Evolutionary conservation across 2,113 vertebrate species (phyloP).

Genomic region (Okapia johnstoni): DNA sequence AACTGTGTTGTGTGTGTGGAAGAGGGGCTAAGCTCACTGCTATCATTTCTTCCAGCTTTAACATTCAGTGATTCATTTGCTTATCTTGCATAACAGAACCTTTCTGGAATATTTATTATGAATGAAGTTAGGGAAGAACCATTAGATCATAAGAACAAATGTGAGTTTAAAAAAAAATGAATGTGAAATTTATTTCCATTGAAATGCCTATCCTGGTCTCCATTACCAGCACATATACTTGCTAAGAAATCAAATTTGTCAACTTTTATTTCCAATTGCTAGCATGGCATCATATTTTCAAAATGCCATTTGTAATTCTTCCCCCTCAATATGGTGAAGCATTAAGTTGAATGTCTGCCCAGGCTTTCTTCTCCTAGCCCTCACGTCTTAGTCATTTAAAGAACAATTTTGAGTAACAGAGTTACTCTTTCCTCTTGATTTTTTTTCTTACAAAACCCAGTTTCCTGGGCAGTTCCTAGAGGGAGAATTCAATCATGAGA

Average conservation of each 20-base stretch:
- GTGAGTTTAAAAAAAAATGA: neutral
- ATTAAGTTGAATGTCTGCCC: neutral
- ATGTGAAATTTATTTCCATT: neutral
- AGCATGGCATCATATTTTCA: slow-evolving; percentile 5
- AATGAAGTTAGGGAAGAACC: neutral
- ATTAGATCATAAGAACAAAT: neutral
- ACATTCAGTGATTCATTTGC: neutral
- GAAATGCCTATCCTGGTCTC: neutral
- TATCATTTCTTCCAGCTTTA: neutral
- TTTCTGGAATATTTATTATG: neutral
- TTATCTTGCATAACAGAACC: neutral
- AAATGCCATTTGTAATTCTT: slow-evolving; percentile 28
- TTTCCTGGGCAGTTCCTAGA: slow-evolving; percentile 47
- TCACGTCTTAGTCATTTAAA: slow-evolving; percentile 50
- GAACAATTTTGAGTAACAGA: slow-evolving; percentile 54
- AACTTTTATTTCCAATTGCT: neutral
- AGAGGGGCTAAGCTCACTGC: neutral
- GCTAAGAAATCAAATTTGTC: slow-evolving; percentile 37
- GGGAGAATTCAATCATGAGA: slow-evolving; percentile 51
- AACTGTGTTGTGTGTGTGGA: neutral
- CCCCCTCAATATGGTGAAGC: neutral
- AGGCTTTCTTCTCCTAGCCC: neutral
- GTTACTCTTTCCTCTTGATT: slow-evolving; percentile 48
- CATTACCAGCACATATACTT: neutral
- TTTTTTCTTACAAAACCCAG: slow-evolving; percentile 43